Conservation (phyloP, 2,888 invertebrate genomes). For the Drosophila helvetica region DNA sequence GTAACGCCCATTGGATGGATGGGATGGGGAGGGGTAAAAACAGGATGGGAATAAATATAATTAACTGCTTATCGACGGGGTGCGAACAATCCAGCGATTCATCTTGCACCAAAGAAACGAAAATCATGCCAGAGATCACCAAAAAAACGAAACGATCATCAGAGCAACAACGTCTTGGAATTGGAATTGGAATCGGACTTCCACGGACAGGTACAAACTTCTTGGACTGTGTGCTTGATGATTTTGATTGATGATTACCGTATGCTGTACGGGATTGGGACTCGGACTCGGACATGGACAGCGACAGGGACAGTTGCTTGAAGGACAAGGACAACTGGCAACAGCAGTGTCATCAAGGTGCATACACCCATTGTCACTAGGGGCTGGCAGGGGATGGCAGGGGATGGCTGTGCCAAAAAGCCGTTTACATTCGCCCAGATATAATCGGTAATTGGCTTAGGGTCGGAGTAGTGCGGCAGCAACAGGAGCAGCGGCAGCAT, state of each 20-base stretch:
- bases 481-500: constrained; percentile 29
- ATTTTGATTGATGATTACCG: constrained; percentile 68
- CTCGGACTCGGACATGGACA: constrained; percentile 42
- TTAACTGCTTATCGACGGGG: constrained; percentile 77
- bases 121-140: constrained; percentile 64
- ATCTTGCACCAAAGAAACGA: constrained; percentile 52
- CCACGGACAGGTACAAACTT: constrained; percentile 28
- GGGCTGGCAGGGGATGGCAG: constrained; percentile 32
- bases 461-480: constrained; percentile 40
- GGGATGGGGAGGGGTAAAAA: constrained; percentile 11
- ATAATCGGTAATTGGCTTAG: constrained; percentile 73
- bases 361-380: constrained; percentile 20
- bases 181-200: constrained; percentile 12
- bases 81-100: constrained; percentile 74
- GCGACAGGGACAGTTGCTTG: constrained; percentile 53
- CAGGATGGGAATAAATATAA: constrained; percentile 75
- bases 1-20: constrained; percentile 53
- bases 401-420: constrained; percentile 26
- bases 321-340: constrained; percentile 53
- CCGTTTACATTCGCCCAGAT: constrained; percentile 63
- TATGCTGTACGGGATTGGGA: constrained; percentile 47
- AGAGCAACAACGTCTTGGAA: constrained; percentile 15
- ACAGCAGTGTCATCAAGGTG: constrained; percentile 53
- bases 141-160: constrained; percentile 8
- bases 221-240: constrained; percentile 40